These are phyloP conservation scores for Nothura maculosa DNA, from an alignment of 2,797 vertebrate species.

Conservation along the genomic window DNA sequence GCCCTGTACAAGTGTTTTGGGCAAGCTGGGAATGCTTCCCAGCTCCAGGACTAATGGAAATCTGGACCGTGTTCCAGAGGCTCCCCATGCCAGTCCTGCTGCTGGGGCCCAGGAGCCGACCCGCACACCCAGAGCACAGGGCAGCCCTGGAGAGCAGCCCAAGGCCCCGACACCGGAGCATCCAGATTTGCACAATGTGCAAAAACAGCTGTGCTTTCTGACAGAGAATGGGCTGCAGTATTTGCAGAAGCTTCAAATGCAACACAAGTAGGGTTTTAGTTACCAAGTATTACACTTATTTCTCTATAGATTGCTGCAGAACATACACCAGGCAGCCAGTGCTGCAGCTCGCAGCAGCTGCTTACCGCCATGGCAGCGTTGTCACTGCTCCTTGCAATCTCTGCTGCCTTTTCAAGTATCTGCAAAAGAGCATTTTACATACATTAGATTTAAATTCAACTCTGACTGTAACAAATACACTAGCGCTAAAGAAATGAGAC, in stretches of 20 bases:
- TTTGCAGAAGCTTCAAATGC: neutral
- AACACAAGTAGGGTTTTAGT: neutral
- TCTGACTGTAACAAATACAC: neutral
- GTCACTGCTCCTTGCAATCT: slow-evolving; percentile 90
- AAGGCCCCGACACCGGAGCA: too few species aligned
- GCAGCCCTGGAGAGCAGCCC: neutral
- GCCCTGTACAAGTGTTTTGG: neutral
- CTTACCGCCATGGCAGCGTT: slow-evolving; percentile 87
- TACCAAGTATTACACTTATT: neutral
- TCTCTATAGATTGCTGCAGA: neutral
- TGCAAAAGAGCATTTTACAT: slow-evolving; percentile 67
- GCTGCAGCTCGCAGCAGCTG: slow-evolving; percentile 12
- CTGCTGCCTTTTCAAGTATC: slow-evolving; percentile 98
- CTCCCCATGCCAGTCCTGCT: neutral
- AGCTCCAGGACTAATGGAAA: neutral
- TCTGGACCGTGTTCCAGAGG: neutral
- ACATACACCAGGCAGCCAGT: neutral
- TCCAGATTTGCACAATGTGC: too few species aligned
- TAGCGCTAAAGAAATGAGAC: neutral
- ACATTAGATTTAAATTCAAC: neutral
- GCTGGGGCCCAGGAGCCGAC: too few species aligned
- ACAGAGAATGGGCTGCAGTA: neutral
- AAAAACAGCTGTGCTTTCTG: neutral
- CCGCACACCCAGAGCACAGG: neutral
- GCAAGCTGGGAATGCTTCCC: neutral